A percentile compares a stretch with the other conserved stretches of the same genome.
phyloP scores from a whole-genome alignment of 2,888 invertebrate species.

The Papilio protenor region DNA sequence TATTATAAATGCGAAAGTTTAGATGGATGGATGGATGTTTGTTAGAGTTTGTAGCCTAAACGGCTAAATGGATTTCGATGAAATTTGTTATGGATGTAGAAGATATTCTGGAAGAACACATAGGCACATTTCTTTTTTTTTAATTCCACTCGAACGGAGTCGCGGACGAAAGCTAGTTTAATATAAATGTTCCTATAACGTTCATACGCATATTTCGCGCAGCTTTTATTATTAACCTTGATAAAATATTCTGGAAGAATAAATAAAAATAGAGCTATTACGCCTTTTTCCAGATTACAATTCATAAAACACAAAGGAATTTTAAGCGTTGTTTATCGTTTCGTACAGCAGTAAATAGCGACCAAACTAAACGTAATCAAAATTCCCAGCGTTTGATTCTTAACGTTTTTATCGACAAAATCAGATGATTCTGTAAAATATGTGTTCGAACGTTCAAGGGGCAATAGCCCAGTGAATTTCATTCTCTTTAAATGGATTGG shows the following conservation, averaged over 20 bases:
- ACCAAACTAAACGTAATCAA: constrained; percentile 20
- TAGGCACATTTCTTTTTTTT: no score
- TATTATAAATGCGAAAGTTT: no score
- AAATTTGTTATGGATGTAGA: no score
- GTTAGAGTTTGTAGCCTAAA: no score
- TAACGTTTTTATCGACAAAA: neutral
- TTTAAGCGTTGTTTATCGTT: constrained; percentile 28
- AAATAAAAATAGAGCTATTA: constrained; percentile 15
- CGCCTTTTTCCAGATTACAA: neutral
- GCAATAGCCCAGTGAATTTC: neutral
- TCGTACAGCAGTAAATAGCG: constrained; percentile 5
- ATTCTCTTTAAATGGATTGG: neutral
- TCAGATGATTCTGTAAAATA: neutral
- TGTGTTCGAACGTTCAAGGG: neutral
- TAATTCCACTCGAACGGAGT: no score
- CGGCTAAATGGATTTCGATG: no score
- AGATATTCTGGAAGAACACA: no score
- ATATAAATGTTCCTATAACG: neutral
- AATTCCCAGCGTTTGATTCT: constrained; percentile 7
- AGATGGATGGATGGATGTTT: no score
- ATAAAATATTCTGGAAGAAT: neutral
- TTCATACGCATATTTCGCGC: neutral
- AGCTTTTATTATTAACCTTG: neutral
- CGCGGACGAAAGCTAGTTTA: no score
- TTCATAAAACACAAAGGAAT: constrained; percentile 23